Evolutionary conservation across 1,140 invertebrate genomes (phyloP).

Genomic region (Nephotettix cincticeps): DNA sequence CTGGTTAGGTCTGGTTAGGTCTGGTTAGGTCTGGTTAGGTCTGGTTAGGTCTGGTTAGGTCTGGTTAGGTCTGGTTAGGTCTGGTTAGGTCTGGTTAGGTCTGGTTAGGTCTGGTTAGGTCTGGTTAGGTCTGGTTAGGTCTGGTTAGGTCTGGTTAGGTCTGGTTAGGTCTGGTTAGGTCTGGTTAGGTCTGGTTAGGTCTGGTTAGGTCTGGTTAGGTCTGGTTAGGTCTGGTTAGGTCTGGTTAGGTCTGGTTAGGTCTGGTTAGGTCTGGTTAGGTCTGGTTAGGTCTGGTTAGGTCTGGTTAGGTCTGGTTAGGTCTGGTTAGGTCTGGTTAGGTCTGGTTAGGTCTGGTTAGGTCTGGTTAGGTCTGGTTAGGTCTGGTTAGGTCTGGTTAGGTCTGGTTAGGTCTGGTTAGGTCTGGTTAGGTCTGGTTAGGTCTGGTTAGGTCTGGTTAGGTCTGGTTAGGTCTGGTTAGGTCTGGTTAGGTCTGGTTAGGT

Average conservation of each 20-base stretch:
- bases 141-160: not conserved
- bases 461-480: not conserved
- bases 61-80: not conserved
- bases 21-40: not conserved
- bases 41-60: not conserved
- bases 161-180: not conserved
- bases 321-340: not conserved
- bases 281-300: slow-evolving; percentile 6
- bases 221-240: slow-evolving; percentile 14
- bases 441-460: not conserved
- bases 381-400: slow-evolving; percentile 11
- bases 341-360: not conserved
- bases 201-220: not conserved
- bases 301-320: not conserved
- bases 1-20: not conserved
- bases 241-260: slow-evolving; percentile 14
- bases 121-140: not conserved
- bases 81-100: not conserved
- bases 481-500: not conserved
- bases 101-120: not conserved
- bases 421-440: not conserved
- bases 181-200: not conserved
- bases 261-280: slow-evolving; percentile 8
- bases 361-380: not conserved
- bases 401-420: not conserved